These are phyloP conservation scores for Stenoptilia bipunctidactyla DNA, from an alignment of 2,888 invertebrate genomes.

Conservation along the genomic window DNA sequence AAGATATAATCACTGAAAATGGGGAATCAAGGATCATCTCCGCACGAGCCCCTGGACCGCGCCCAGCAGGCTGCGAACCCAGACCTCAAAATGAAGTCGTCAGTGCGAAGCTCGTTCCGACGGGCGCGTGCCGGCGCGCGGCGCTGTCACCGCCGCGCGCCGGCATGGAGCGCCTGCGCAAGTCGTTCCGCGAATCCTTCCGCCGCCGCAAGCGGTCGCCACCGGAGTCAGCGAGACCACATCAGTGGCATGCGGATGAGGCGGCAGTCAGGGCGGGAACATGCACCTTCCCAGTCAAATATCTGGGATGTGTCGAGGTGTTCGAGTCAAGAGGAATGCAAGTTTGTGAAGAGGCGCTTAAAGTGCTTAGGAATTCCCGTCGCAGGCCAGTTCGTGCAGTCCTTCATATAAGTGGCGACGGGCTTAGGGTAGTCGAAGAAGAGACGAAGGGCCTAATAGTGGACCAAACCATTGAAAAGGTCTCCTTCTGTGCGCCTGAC, in stretches of 20 bases:
- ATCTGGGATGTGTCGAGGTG: conserved; percentile 98
- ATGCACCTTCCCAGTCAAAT: conserved; percentile 98
- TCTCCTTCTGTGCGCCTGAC: conserved; percentile 99
- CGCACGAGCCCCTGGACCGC: conserved; percentile 85
- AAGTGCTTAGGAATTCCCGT: conserved; percentile 92
- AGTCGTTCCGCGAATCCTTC: conserved; percentile 94
- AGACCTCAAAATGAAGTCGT: conserved; percentile 66
- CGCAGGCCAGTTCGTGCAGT: conserved; percentile 91
- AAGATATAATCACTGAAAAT: conserved; percentile 43
- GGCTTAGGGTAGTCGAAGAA: conserved; percentile 97
- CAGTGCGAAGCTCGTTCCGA: conserved; percentile 59
- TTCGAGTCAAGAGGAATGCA: conserved; percentile 99
- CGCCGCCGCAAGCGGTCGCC: conserved; percentile 89
- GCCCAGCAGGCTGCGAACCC: conserved; percentile 62
- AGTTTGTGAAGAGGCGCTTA: conserved; percentile 98
- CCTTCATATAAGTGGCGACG: conserved; percentile 94
- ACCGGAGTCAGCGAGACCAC: conserved; percentile 95
- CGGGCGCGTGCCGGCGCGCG: conserved; percentile 58
- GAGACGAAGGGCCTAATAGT: conserved; percentile 98
- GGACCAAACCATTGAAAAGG: conserved; percentile 99
- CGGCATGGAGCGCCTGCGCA: conserved; percentile 88
- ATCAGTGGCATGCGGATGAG: conserved; percentile 99
- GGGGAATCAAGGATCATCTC: conserved; percentile 88
- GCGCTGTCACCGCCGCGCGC: conserved; percentile 65
- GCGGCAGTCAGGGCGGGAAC: conserved; percentile 95